A percentile compares a stretch with the other conserved stretches of the same genome.
These are phyloP conservation scores for Volucella bombylans DNA, from an alignment of 2,888 invertebrate species.

Conservation along the genomic window DNA sequence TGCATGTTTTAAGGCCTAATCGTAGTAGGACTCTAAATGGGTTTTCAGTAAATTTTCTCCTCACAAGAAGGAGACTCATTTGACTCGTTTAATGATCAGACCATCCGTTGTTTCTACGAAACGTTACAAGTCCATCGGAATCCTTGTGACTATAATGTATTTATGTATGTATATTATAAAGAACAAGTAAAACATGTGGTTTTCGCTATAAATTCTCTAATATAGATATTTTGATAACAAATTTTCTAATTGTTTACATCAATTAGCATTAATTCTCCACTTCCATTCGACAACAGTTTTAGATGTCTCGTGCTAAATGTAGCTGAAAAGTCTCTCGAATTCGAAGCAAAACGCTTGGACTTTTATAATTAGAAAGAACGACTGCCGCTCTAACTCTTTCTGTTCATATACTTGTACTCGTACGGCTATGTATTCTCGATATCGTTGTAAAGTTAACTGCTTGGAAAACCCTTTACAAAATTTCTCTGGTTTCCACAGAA, in stretches of 20 bases:
- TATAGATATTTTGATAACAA: neutral
- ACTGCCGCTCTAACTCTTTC: slow-evolving; percentile 16
- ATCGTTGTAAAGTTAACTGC: slow-evolving; percentile 71
- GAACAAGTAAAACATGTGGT: too few relatives aligned
- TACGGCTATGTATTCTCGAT: slow-evolving; percentile 26
- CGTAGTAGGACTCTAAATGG: too few relatives aligned
- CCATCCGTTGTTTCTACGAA: too few relatives aligned
- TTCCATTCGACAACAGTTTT: neutral
- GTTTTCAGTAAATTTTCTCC: too few relatives aligned
- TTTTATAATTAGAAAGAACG: slow-evolving; percentile 7
- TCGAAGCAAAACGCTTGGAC: slow-evolving; percentile 33
- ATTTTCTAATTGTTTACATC: neutral
- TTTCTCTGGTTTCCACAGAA: slow-evolving; percentile 21
- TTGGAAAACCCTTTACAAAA: slow-evolving; percentile 61
- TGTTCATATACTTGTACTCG: slow-evolving; percentile 16
- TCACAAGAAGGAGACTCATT: too few relatives aligned
- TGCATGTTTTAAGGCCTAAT: too few relatives aligned
- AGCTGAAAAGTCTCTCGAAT: neutral
- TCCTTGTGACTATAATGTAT: too few relatives aligned
- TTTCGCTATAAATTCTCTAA: too few relatives aligned
- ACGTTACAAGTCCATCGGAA: too few relatives aligned
- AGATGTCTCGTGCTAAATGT: slow-evolving; percentile 28
- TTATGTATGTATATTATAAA: too few relatives aligned
- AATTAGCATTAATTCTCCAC: slow-evolving; percentile 1
- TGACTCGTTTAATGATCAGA: too few relatives aligned